Evolutionary conservation across 2,888 invertebrate species (phyloP), one percentile per base, ranked within the genome.

Genomic region (Epirrita christyi): DNA sequence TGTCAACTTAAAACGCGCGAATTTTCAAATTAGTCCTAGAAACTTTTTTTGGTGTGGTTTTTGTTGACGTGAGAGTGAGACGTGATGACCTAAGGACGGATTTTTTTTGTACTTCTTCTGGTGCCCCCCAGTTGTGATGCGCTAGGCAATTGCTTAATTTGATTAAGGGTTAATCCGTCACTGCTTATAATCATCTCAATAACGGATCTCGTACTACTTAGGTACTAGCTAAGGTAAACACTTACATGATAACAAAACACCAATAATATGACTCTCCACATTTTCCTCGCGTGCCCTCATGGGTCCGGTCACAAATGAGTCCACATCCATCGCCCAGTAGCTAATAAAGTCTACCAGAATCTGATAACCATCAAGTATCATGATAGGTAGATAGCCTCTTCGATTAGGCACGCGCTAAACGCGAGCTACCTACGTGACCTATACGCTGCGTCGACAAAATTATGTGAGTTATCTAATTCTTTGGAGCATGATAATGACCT

Each of bases 231-330:
- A n/a, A n/a, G 32, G 8, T 8, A 11, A 38, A 46, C 32, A 61
- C 61, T 59, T 61, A 74, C 76, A 57, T 69, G 54, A 46, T 48
- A 58, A 42, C 58, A 59, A 49, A 64, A 56, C 55, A 61, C 59
- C 45, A 75, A 51, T 37, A 72, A 49, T 36, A 70, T 45, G 29
- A 72, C 56, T 64, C 52, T 56, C 67, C 71, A 68, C 78, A 78
- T 78, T 53, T 67, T 74, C 59, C 52, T 34, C 44, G 47, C 40
- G 10, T 48, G 48, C 56, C 64, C 67, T 73, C 77, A 77, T 75
- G 53, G 58, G 66, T 56, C 53, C 60, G 45, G 50, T 50, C 53
- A 52, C 66, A 64, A 75, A 65, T 74, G 71, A 71, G 51, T 0
- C 2, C 2, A 7, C 21, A 34, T 7, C n/a, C 42, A 38, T 28